phyloP scores from a whole-genome alignment of 1,140 invertebrate species.

The Calephelis nemesis region DNA sequence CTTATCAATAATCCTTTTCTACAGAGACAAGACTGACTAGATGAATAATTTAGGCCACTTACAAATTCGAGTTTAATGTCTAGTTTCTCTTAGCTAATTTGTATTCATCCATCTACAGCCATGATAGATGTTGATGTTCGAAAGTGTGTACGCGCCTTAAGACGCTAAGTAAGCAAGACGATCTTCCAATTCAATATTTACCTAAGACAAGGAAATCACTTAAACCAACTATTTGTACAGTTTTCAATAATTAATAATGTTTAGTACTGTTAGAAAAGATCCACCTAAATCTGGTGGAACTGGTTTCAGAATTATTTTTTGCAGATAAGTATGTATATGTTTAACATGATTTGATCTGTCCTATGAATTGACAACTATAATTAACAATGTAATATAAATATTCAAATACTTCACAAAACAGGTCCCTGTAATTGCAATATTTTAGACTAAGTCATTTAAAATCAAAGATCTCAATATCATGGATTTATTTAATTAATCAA shows the following conservation, averaged over 20 bases:
- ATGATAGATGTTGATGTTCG: slow-evolving; percentile 6
- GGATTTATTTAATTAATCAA: too few relatives aligned
- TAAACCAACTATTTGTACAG: slow-evolving; percentile 3
- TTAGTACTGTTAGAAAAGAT: background rate
- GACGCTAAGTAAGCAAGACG: background rate
- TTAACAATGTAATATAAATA: too few relatives aligned
- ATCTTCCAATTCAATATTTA: slow-evolving; percentile 1
- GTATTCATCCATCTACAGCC: slow-evolving; percentile 13
- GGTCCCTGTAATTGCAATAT: too few relatives aligned
- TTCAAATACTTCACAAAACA: too few relatives aligned
- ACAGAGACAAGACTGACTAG: background rate
- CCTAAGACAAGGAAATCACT: slow-evolving; percentile 11
- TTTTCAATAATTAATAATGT: slow-evolving; percentile 3
- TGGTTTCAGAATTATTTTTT: too few relatives aligned
- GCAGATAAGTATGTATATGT: too few relatives aligned
- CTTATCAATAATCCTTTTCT: background rate
- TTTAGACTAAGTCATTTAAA: too few relatives aligned
- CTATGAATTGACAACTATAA: too few relatives aligned
- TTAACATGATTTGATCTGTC: too few relatives aligned
- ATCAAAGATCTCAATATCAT: too few relatives aligned
- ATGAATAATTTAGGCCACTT: slow-evolving; percentile 7
- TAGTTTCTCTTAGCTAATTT: slow-evolving; percentile 9
- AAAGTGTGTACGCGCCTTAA: slow-evolving; percentile 9
- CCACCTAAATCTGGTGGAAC: background rate
- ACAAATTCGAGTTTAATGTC: background rate